Evolutionary conservation across 2,113 vertebrate genomes (phyloP), one percentile per base, ranked within the genome.

Genomic region (Colistium nudipinnis): DNA sequence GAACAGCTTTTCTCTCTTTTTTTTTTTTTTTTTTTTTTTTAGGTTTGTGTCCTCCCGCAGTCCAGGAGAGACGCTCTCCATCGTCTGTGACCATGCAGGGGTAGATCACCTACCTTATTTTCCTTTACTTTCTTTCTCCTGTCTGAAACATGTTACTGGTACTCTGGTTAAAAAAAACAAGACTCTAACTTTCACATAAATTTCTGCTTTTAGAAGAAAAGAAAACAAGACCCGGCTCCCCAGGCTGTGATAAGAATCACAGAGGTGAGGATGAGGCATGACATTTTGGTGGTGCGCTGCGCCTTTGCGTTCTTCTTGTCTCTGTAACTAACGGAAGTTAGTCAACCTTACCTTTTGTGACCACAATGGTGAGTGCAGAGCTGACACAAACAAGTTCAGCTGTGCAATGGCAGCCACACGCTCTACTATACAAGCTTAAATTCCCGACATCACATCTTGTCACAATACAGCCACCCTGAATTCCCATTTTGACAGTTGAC

Each of bases 151-250:
- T 28, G 27, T 3, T 47, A 1, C 4, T 20, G 8, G 30, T 31
- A 5, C 30, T 5, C 4, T 31, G 4, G 30, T 31, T 5, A 31
- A 31, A 31, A 31, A 31, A 31, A 6, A 22, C 62, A 7, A 45
- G 43, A 38, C 11, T 60, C 22, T n/a, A n/a, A 73, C 38, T 68
- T 67, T 80, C 13, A 69, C 2, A 56, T 39, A 7, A 12, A 66
- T 80, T 61, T 74, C 12, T 90, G 36, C 47, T 76, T 85, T 81
- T 86, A 93, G 93, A 94, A 94, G 66, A 94, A 94, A 75, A 91
- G 93, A 83, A 94, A 94, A 87, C 93, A 94, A 81, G 90, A 92
- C 17, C 82, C 83, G 3, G 39, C 61, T 20, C 66, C 78, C 62
- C 87, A 84, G 24, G 56, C 74, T 62, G 87, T 83, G 53, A 81